Evolutionary conservation across 2,113 vertebrate genomes (phyloP).

Genomic region (Aphyosemion australe): DNA sequence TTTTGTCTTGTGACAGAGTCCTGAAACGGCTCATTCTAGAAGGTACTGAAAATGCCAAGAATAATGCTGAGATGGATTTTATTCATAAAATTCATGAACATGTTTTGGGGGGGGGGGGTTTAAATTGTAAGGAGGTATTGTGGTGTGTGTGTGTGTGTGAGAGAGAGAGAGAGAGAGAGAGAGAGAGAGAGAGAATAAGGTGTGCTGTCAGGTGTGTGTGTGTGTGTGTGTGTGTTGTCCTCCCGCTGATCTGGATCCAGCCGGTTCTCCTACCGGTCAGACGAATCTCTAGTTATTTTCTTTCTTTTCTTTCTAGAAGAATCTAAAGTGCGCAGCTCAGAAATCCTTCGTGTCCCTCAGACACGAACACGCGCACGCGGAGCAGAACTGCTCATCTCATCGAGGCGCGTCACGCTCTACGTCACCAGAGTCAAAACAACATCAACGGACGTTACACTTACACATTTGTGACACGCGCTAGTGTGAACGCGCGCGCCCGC

Average conservation of each 20-base stretch:
- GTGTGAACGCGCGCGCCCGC: neutral
- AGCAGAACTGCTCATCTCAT: constrained; percentile 61
- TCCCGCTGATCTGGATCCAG: neutral
- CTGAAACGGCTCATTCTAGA: too few species aligned
- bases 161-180: too few species aligned
- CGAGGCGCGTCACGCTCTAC: constrained; percentile 64
- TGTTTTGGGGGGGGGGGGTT: too few species aligned
- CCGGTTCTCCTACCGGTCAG: neutral
- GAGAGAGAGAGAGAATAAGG: too few species aligned
- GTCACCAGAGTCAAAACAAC: constrained; percentile 70
- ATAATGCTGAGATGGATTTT: too few species aligned
- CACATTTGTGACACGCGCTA: neutral
- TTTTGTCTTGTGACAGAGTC: too few species aligned
- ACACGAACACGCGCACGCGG: constrained; percentile 1
- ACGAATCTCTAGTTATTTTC: neutral
- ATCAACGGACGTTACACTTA: constrained; percentile 46
- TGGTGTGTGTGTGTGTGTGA: too few species aligned
- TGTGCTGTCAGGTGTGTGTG: too few species aligned
- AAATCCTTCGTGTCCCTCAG: constrained; percentile 24
- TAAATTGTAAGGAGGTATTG: too few species aligned
- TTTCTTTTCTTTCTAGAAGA: constrained; percentile 22
- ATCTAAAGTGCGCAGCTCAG: constrained; percentile 46
- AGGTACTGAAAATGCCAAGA: too few species aligned
- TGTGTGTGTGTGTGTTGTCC: neutral
- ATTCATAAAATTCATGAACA: too few species aligned